Evolutionary conservation across 92 coral and sea anemone species (phyloP), one percentile per base, ranked within the genome.

Genomic region (Actinostola sp.): DNA sequence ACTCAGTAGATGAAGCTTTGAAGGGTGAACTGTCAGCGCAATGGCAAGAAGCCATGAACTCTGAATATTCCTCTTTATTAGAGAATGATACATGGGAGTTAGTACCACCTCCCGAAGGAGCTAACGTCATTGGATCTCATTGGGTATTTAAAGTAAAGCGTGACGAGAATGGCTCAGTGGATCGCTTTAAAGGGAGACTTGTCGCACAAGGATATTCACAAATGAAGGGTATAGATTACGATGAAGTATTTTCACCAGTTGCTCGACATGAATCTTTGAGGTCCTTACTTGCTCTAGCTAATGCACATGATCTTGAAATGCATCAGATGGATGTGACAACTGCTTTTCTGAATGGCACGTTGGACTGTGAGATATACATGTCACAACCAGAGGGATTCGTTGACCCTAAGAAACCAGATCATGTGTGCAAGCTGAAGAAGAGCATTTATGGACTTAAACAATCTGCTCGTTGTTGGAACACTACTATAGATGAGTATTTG

Each of bases 181-280:
- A 82, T 27, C 64, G 82, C 29, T 56, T 64, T 17, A 86, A 86
- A 58, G 81, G 84, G 27, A 75, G 87, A 70, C 77, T 86, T 64
- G 87, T 86, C 45, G 92, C 92, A 52, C 87, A 86, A 81, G 87
- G 91, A 17, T 86, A 67, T 23, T 75, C 84, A 6, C 84, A 86
- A 61, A 86, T 75, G 61, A 42, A 42, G 44, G 82, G 92, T 48
- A 87, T 82, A 24, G 88, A 87, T 44, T 87, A 82, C 35, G 80
- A 75, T 81, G 91, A 86, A 17, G 78, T 82, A 26, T 86, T 86
- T 48, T 66, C 92, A 57, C 84, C 88, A 66, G 92, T 77, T 4
- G n/a, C 84, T 21, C 72, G 81, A 5, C 35, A 82, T 48, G 34
- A 84, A 25, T 80, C 80, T 43, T 59, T 70, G 63, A 82, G 92